These are phyloP conservation scores for Vanessa atalanta DNA, from an alignment of 1,140 invertebrate species.

Conservation along the genomic window DNA sequence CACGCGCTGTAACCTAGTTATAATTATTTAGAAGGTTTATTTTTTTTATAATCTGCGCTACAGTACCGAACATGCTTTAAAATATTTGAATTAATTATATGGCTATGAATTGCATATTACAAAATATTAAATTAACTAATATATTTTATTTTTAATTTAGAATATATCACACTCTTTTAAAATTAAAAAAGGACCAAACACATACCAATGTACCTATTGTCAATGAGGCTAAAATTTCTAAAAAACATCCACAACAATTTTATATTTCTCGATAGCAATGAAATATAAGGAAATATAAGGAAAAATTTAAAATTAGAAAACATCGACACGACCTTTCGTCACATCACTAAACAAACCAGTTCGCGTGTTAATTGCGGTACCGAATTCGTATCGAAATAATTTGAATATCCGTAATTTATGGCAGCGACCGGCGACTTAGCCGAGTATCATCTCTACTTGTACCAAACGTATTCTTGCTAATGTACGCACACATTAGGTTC, in stretches of 20 bases:
- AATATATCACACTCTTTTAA: too few species aligned
- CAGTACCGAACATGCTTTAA: too few species aligned
- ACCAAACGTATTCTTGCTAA: conserved; percentile 65
- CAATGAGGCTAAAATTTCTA: too few species aligned
- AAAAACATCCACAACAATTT: neutral
- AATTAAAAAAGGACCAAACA: too few species aligned
- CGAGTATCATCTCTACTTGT: conserved; percentile 66
- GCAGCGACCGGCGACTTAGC: conserved; percentile 48
- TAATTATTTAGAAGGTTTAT: too few species aligned
- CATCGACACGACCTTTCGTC: conserved; percentile 12
- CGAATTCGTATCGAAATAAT: conserved; percentile 75
- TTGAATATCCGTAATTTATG: conserved; percentile 78
- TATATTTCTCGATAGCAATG: neutral
- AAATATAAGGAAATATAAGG: too few species aligned
- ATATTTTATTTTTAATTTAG: too few species aligned
- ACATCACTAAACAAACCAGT: conserved; percentile 71
- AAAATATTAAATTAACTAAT: too few species aligned
- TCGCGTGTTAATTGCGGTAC: conserved; percentile 76
- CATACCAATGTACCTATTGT: too few species aligned
- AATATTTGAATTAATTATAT: too few species aligned
- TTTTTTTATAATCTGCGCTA: too few species aligned
- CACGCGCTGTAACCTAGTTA: neutral
- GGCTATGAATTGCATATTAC: too few species aligned
- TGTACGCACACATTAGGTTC: conserved; percentile 58
- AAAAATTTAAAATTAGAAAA: neutral